Percentiles rank a stretch among this genome's conserved stretches.
Evolutionary conservation across 2,113 vertebrate genomes (phyloP).

Genomic region (Thamnaconus septentrionalis): DNA sequence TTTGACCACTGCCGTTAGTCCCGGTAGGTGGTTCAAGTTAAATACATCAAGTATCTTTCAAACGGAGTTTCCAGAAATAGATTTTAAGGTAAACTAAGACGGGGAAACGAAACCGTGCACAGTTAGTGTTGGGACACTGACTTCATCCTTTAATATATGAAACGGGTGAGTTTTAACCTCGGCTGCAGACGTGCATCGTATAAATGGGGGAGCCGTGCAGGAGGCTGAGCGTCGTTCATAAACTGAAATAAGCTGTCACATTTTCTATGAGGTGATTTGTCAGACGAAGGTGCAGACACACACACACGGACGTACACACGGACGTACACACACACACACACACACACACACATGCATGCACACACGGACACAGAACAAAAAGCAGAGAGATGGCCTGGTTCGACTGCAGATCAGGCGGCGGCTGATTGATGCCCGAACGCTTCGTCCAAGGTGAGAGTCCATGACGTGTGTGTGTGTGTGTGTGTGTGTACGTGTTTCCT

Average conservation of each 20-base stretch:
- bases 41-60: too few species aligned
- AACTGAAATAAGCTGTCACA: slow-evolving; percentile 44
- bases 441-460: slow-evolving; percentile 40
- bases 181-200: slow-evolving; percentile 6
- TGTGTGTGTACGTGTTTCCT: slow-evolving; percentile 16
- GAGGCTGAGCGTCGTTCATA: slow-evolving; percentile 21
- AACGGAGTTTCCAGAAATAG: background rate
- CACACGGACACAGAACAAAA: background rate
- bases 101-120: background rate
- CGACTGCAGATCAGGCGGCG: slow-evolving; percentile 45
- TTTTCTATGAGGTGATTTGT: slow-evolving; percentile 45
- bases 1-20: too few species aligned
- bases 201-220: slow-evolving; percentile 4
- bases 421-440: slow-evolving; percentile 38
- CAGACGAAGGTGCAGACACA: slow-evolving; percentile 8
- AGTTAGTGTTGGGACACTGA: background rate
- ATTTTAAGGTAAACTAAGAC: background rate
- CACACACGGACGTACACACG: too few species aligned
- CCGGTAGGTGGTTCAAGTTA: too few species aligned
- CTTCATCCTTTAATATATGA: slow-evolving; percentile 1
- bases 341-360: too few species aligned
- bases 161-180: slow-evolving; percentile 7
- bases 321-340: too few species aligned
- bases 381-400: slow-evolving; percentile 8
- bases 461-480: slow-evolving; percentile 22